Percentiles rank a stretch among this genome's conserved stretches.
These are phyloP conservation scores for Sepioteuthis lessoniana DNA, from an alignment of 2,888 invertebrate genomes.

Conservation along the genomic window DNA sequence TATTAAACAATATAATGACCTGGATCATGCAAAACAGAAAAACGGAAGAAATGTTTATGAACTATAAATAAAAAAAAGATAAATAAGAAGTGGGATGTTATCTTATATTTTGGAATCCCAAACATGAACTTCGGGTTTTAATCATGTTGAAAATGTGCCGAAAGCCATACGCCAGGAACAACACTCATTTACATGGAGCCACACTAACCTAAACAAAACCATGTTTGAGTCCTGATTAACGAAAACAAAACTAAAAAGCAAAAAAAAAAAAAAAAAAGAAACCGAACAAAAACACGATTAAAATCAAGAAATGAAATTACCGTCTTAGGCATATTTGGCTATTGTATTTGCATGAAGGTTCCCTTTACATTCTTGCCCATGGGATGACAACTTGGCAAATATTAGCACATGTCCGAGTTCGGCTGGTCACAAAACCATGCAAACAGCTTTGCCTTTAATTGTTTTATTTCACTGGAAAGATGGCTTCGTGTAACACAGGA, in stretches of 20 bases:
- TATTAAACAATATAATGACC: too few species aligned
- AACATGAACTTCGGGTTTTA: not conserved
- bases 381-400: not conserved
- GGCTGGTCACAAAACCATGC: conserved; percentile 20
- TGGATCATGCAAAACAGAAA: not conserved
- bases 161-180: not conserved
- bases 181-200: not conserved
- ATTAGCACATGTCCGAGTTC: not conserved
- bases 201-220: not conserved
- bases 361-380: not conserved
- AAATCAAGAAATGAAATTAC: not conserved
- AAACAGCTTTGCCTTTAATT: not conserved
- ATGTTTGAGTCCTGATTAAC: not conserved
- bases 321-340: not conserved
- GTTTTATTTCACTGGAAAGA: not conserved
- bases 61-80: not conserved
- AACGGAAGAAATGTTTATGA: not conserved
- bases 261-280: not conserved
- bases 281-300: not conserved
- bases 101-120: not conserved
- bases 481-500: not conserved
- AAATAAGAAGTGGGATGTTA: too few species aligned
- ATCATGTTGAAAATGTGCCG: not conserved
- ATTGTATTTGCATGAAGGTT: not conserved
- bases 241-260: not conserved